phyloP scores from a whole-genome alignment of 2,113 vertebrate species.

The Ploceus nigricollis region DNA sequence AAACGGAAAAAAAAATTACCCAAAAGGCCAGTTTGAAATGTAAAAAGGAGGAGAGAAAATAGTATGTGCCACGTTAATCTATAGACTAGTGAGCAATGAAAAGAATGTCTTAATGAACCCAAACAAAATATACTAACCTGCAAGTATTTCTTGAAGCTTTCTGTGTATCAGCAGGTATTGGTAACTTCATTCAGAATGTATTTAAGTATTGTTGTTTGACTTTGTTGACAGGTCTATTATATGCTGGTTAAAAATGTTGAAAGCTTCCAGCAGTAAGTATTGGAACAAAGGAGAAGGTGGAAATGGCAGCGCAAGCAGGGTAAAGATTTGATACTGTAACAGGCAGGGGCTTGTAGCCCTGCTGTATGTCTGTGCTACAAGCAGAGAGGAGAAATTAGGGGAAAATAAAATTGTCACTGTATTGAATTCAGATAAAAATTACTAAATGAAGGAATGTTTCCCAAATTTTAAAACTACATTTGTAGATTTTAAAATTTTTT shows the following conservation, averaged over 20 bases:
- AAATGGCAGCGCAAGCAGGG: not conserved
- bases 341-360: not conserved
- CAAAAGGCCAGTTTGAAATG: not conserved
- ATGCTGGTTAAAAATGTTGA: not conserved
- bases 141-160: not conserved
- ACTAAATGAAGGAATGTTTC: not conserved
- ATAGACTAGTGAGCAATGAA: not conserved
- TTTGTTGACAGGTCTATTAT: not conserved
- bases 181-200: not conserved
- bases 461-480: not conserved
- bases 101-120: not conserved
- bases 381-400: not conserved
- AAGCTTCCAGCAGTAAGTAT: not conserved
- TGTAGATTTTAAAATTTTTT: not conserved
- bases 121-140: not conserved
- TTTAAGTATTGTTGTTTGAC: not conserved
- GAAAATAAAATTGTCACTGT: not conserved
- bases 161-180: not conserved
- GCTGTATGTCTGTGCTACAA: rapidly evolving
- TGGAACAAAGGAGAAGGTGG: not conserved
- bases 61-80: not conserved
- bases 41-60: not conserved
- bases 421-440: not conserved
- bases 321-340: not conserved
- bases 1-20: not conserved